Evolutionary conservation across 2,888 invertebrate species (phyloP), one percentile per base, ranked within the genome.

Genomic region (Urechis unicinctus): DNA sequence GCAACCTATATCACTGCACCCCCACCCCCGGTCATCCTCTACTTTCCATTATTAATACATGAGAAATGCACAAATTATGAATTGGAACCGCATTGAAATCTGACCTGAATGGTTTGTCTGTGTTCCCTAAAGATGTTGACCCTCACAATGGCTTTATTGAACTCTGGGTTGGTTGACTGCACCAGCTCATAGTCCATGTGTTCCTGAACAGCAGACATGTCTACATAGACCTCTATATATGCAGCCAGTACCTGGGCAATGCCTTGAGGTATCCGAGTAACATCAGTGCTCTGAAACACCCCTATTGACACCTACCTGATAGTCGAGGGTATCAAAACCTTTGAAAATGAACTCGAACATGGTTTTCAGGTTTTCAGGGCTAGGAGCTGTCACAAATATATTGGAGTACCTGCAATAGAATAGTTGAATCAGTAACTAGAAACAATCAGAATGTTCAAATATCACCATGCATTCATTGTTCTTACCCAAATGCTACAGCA

Each of bases 341-440:
- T 95, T 95, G 54, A 96, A 85, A 2, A 96, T 84, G 78, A 99
- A 99, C 76, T 97, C 92, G 78, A 98, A 98, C 9, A 99, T 82
- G 0, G 98, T 98, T 59, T 90, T 91, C 73, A 98, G 83, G 81
- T 99, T 98, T 79, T 98, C 98, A 0, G 98, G 97, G 74, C 91
- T 91, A 0, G 98, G 98, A 53, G 95, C 93, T 0, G 98, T 96
- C 41, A 98, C 94, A 80, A 94, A 97, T 60, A 96, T 89, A 75
- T 94, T 95, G 42, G 92, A 89, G 74, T 90, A 91, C 29, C 88
- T 86, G 68, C 2, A 57, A n/a, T n/a, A n/a, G n/a, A n/a, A n/a
- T n/a, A n/a, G n/a, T n/a, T n/a, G n/a, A n/a, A n/a, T n/a, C n/a
- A n/a, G 42, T 22, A 43, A 17, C 26, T 26, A 26, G 22, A 29